Conservation (phyloP, 2,797 vertebrate genomes). For the Neomorphus geoffroyi region DNA sequence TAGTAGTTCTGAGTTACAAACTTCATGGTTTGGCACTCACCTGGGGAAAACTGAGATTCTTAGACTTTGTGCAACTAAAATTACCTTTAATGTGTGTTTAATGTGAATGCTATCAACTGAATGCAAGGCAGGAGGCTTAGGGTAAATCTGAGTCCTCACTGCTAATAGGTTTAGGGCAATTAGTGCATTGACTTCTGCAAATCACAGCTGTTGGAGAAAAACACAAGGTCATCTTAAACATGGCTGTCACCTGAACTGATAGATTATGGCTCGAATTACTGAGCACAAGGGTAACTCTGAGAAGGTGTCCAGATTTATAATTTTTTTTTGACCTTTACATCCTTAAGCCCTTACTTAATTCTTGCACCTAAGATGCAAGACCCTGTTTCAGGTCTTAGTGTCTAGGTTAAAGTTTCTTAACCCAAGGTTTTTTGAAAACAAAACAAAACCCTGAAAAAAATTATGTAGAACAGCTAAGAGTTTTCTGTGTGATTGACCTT, state of each 20-base stretch:
- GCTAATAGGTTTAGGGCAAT: slow-evolving; percentile 48
- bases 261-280: background rate
- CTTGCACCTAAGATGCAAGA: background rate
- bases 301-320: background rate
- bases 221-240: background rate
- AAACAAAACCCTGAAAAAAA: background rate
- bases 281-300: background rate
- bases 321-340: background rate
- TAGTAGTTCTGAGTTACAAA: background rate
- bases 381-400: background rate
- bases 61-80: background rate
- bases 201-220: slow-evolving; percentile 28
- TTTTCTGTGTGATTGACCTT: background rate
- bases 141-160: slow-evolving; percentile 1
- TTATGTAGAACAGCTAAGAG: background rate
- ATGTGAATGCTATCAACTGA: slow-evolving; percentile 33
- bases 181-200: slow-evolving; percentile 40
- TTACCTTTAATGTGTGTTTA: slow-evolving; percentile 3
- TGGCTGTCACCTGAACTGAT: background rate
- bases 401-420: background rate
- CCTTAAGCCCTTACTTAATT: background rate
- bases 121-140: background rate
- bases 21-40: background rate
- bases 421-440: background rate
- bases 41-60: background rate